Evolutionary conservation across 1,140 invertebrate species (phyloP).

Genomic region (Heliothis subflexa): DNA sequence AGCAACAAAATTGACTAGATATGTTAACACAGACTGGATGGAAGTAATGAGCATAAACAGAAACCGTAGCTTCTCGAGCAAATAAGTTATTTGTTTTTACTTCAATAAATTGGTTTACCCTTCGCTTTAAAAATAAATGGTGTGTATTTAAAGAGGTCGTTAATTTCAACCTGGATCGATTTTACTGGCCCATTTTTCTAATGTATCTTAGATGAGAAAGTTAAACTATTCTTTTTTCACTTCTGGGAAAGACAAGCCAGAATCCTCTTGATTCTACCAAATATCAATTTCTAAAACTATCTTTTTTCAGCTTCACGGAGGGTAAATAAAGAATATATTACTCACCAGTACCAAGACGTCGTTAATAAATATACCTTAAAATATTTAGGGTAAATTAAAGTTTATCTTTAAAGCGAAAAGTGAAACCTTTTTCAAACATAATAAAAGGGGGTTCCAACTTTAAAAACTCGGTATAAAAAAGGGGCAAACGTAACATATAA

Average conservation of each 20-base stretch:
- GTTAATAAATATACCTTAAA: not conserved
- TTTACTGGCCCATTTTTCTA: too few relatives aligned
- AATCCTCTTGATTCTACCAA: too few relatives aligned
- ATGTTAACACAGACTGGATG: conserved; percentile 28
- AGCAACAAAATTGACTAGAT: conserved; percentile 31
- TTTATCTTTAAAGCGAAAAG: conserved; percentile 3
- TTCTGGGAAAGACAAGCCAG: too few relatives aligned
- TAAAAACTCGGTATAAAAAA: not conserved
- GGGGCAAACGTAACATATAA: conserved; percentile 3
- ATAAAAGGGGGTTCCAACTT: not conserved
- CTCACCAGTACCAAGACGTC: too few relatives aligned
- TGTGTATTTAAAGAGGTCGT: not conserved
- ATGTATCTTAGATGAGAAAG: too few relatives aligned
- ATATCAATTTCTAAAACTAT: too few relatives aligned
- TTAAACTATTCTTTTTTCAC: too few relatives aligned
- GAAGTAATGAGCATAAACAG: conserved; percentile 1
- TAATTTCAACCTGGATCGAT: not conserved
- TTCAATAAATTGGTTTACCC: not conserved
- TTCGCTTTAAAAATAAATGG: not conserved
- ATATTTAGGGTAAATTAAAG: not conserved
- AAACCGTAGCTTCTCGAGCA: not conserved
- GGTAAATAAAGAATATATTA: too few relatives aligned
- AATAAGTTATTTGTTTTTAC: not conserved
- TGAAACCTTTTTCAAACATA: conserved; percentile 8
- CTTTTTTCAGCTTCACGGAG: too few relatives aligned